phyloP scores from a whole-genome alignment of 2,888 invertebrate species.

The Salpingus planirostris region DNA sequence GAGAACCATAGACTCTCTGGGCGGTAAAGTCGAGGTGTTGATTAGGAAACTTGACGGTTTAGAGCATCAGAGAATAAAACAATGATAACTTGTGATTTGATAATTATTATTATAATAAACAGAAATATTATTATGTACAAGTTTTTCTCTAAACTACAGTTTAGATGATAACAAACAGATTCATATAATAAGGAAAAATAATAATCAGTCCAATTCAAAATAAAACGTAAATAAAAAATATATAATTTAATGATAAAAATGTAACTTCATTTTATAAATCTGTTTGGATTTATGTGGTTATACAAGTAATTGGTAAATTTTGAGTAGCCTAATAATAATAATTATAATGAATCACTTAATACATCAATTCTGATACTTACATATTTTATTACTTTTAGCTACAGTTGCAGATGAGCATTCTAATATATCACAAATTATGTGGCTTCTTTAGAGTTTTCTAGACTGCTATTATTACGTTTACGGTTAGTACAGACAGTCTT shows the following conservation, averaged over 20 bases:
- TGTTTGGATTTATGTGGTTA: conserved; percentile 14
- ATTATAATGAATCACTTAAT: conserved; percentile 7
- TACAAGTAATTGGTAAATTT: conserved; percentile 12
- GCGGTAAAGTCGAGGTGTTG: conserved; percentile 25
- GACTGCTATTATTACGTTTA: conserved; percentile 18
- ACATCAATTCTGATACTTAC: conserved; percentile 11
- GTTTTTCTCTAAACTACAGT: too few species aligned
- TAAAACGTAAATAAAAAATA: conserved; percentile 13
- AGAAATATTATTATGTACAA: conserved; percentile 28
- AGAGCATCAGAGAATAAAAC: too few species aligned
- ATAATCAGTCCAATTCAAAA: conserved; percentile 25
- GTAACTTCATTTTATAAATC: conserved; percentile 23
- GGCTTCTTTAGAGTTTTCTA: too few species aligned
- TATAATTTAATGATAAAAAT: conserved; percentile 17
- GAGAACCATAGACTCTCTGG: too few species aligned
- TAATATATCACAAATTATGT: conserved; percentile 37
- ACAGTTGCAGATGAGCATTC: conserved; percentile 37
- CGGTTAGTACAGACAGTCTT: conserved; percentile 12
- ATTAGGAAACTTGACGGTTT: too few species aligned
- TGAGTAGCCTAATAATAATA: conserved; percentile 5
- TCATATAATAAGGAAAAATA: conserved; percentile 25
- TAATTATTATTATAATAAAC: conserved; percentile 20
- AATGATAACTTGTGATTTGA: conserved; percentile 1
- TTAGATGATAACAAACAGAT: conserved; percentile 19
- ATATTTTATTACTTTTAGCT: conserved; percentile 10